Base-by-base conservation (phyloP, 2,888 invertebrate genomes). In the Notodonta ziczac region DNA sequence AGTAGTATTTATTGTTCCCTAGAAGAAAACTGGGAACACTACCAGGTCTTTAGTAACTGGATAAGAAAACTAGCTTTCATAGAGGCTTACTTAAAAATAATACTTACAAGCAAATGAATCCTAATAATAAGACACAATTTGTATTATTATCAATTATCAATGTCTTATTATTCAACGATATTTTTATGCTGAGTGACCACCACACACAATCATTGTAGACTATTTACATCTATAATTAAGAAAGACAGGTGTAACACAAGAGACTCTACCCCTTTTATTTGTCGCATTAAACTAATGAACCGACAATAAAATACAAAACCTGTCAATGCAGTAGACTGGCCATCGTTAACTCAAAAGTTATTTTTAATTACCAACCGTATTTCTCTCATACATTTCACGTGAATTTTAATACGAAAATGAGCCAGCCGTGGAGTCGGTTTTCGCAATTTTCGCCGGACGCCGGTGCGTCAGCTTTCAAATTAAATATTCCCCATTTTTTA, bases 341-440 rank as follows among this genome's bases (percentile, higher is more conserved):
- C 14, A 54, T n/a, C n/a, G 13, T 39, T 39, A 54, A 54, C 39
- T 39, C 16, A 39, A 54, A 54, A 39, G 54, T 16, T 52, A 55
- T 46, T 51, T 42, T 56, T 51, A 52, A 60, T 56, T 40, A 16
- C 58, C 56, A 59, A 44, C 13, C 63, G 56, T 62, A 69, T 69
- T 72, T 64, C 52, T 60, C 58, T 57, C 72, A 70, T 78, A 76
- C 76, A 6, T 77, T 69, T 71, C 73, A 63, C 64, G 71, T 77
- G 73, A 81, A 84, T 74, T 78, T 83, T 81, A 78, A 81, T 79
- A 75, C 70, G 73, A 66, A 73, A 75, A 76, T 80, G 73, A 76
- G 74, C 77, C 64, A 72, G 74, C 72, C 70, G 74, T 75, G 70
- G 69, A 82, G 80, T 82, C 70, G 73, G 71, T 78, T 70, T 86